These are phyloP conservation scores for Corythornis madagascariensis DNA, from an alignment of 2,113 vertebrate genomes.

Conservation along the genomic window DNA sequence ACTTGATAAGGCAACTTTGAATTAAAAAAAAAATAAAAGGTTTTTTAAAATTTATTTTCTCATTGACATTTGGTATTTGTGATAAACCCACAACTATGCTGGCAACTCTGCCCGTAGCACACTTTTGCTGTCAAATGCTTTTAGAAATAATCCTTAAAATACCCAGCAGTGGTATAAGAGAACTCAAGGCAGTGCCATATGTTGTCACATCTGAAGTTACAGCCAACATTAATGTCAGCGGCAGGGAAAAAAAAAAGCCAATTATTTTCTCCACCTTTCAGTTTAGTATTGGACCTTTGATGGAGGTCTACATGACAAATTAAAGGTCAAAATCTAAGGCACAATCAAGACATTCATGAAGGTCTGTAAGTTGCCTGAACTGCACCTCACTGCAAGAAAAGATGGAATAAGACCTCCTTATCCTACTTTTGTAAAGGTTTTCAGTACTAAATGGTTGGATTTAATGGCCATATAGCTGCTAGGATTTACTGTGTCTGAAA, in stretches of 20 bases:
- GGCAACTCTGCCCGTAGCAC: not conserved
- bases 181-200: not conserved
- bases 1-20: not conserved
- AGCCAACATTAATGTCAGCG: not conserved
- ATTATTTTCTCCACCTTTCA: not conserved
- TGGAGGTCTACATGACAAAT: not conserved
- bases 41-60: not conserved
- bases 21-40: not conserved
- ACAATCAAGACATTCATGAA: not conserved
- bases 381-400: not conserved
- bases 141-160: constrained; percentile 28
- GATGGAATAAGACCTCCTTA: not conserved
- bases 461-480: not conserved
- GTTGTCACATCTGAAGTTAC: constrained; percentile 1
- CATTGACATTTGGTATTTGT: not conserved
- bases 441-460: not conserved
- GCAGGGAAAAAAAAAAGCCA: constrained; percentile 10
- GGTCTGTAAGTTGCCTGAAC: not conserved
- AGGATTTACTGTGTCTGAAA: not conserved
- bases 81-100: not conserved
- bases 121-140: not conserved
- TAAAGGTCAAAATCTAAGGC: constrained; percentile 25
- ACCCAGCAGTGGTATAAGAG: not conserved
- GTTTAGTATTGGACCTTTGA: not conserved
- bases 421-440: not conserved